A percentile compares a stretch with the other conserved stretches of the same genome.
phyloP scores from a whole-genome alignment of 1,140 invertebrate genomes.

The Drosophila sp. region DNA sequence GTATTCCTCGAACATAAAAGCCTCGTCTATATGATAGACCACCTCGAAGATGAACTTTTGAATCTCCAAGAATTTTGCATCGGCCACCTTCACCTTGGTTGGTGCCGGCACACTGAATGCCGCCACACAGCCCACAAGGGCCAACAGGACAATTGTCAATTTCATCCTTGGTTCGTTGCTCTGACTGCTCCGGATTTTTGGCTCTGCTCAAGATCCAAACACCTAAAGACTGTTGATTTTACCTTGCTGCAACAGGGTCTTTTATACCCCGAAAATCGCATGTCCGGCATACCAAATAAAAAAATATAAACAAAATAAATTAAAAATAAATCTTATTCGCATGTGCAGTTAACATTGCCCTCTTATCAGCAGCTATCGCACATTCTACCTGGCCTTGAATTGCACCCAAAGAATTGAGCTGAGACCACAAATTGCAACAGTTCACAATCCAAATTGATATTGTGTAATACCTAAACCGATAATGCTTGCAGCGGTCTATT shows the following conservation, averaged over 20 bases:
- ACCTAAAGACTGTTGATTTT: constrained; percentile 76
- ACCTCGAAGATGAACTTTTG: constrained; percentile 88
- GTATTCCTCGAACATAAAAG: constrained; percentile 71
- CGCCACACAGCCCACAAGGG: constrained; percentile 70
- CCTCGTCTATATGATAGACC: constrained; percentile 86
- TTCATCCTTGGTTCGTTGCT: constrained; percentile 59
- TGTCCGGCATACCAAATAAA: not conserved
- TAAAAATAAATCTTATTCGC: constrained; percentile 6
- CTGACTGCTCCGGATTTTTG: constrained; percentile 70
- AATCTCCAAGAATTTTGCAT: constrained; percentile 84
- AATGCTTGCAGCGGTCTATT: constrained; percentile 6
- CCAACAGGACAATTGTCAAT: constrained; percentile 63
- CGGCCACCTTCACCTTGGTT: constrained; percentile 60
- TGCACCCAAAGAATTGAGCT: not conserved
- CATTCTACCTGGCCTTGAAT: not conserved
- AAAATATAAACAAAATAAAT: constrained; percentile 11
- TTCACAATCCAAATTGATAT: constrained; percentile 22
- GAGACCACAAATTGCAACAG: constrained; percentile 21
- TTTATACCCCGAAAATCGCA: constrained; percentile 44
- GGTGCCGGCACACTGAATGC: constrained; percentile 56
- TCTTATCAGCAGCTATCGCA: constrained; percentile 25
- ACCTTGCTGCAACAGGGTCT: constrained; percentile 10
- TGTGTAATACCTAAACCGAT: constrained; percentile 36
- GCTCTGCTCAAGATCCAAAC: constrained; percentile 55
- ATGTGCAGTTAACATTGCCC: constrained; percentile 30